phyloP scores from a whole-genome alignment of 2,113 vertebrate species.

The Pteruthius melanotis region DNA sequence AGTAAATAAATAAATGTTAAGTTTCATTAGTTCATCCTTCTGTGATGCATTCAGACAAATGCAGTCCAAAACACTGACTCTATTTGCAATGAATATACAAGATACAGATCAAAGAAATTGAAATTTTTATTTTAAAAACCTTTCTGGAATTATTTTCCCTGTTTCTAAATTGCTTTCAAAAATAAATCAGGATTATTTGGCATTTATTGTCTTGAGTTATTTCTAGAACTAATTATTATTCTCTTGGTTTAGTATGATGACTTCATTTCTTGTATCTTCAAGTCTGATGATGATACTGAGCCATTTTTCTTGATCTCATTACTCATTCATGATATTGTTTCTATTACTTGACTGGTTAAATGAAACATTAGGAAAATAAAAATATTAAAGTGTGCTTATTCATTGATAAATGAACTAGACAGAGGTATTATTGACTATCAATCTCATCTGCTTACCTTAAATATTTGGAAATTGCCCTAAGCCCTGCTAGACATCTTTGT shows the following conservation, averaged over 20 bases:
- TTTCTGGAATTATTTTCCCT: background rate
- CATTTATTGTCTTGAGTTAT: background rate
- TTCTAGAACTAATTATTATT: background rate
- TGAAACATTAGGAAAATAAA: background rate
- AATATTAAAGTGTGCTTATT: background rate
- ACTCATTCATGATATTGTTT: background rate
- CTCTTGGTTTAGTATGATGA: background rate
- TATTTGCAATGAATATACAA: background rate
- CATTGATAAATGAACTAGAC: background rate
- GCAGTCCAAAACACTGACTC: background rate
- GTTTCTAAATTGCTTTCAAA: background rate
- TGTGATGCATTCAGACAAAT: background rate
- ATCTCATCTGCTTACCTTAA: background rate
- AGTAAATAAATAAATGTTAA: background rate
- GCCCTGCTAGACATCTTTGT: background rate
- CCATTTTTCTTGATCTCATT: background rate
- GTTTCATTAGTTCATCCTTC: background rate
- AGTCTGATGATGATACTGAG: background rate
- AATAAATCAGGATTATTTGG: background rate
- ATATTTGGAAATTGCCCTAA: background rate
- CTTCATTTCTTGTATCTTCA: background rate
- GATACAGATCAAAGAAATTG: background rate
- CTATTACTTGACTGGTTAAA: background rate
- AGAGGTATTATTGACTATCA: background rate
- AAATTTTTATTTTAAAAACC: background rate